Evolutionary conservation across 2,797 vertebrate genomes (phyloP).

Genomic region (Craterocephalus amniculus): DNA sequence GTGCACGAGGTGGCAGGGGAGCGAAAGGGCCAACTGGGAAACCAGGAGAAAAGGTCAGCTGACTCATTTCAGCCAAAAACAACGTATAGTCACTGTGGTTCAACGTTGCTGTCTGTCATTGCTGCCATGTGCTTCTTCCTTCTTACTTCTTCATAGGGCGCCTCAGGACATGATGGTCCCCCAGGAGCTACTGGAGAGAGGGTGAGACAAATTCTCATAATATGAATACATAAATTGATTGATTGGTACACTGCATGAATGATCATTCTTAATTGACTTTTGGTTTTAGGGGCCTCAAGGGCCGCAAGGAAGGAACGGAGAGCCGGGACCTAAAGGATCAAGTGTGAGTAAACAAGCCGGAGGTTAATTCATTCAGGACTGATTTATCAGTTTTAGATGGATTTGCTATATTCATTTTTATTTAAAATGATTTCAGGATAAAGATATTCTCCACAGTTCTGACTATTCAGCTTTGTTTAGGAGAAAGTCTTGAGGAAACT

Average conservation of each 20-base stretch:
- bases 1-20: conserved; percentile 91
- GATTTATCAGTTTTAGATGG: neutral
- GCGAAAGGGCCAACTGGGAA: conserved; percentile 93
- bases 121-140: neutral
- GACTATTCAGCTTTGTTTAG: neutral
- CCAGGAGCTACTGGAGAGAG: conserved; percentile 92
- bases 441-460: neutral
- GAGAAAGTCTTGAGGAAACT: neutral
- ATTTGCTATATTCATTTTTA: neutral
- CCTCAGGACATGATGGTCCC: conserved; percentile 92
- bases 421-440: neutral
- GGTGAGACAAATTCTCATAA: conserved; percentile 76
- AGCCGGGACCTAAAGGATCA: conserved; percentile 94
- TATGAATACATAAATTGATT: neutral
- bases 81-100: conserved; percentile 1
- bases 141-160: conserved; percentile 80
- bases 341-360: conserved; percentile 83
- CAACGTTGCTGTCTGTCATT: neutral
- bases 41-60: conserved; percentile 92
- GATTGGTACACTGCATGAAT: neutral
- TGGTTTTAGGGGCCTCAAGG: conserved; percentile 91
- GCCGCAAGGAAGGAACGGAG: conserved; percentile 93
- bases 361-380: neutral
- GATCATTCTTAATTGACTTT: neutral
- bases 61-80: conserved; percentile 24